A percentile compares a stretch with the other conserved stretches of the same genome.
phyloP scores from a whole-genome alignment of 2,888 invertebrate species.

The Cylloceria caligata region DNA sequence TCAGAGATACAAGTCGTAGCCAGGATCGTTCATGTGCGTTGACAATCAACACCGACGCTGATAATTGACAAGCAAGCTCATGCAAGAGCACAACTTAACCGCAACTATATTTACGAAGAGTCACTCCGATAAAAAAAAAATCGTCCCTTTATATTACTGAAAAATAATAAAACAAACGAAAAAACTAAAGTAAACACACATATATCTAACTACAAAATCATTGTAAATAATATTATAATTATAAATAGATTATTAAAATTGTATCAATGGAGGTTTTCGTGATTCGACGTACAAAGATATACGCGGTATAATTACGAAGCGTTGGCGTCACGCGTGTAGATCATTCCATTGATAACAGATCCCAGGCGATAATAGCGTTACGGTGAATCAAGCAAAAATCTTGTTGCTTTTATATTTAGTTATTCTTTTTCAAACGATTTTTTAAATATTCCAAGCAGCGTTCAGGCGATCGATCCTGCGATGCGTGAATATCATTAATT shows the following conservation, averaged over 20 bases:
- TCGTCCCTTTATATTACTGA: constrained; percentile 61
- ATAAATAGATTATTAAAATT: constrained; percentile 18
- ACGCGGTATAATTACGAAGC: constrained; percentile 31
- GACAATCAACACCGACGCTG: constrained; percentile 67
- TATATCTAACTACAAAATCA: constrained; percentile 17
- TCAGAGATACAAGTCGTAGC: constrained; percentile 66
- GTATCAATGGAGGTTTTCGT: background rate
- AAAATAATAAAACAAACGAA: constrained; percentile 62
- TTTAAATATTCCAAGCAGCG: constrained; percentile 5
- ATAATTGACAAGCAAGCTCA: constrained; percentile 75
- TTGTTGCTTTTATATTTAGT: background rate
- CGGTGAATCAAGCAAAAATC: constrained; percentile 28
- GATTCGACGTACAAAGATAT: constrained; percentile 7
- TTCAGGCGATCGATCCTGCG: background rate
- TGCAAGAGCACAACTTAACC: constrained; percentile 72
- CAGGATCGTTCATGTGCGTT: constrained; percentile 68
- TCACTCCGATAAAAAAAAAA: constrained; percentile 64
- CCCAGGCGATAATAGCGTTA: constrained; percentile 25
- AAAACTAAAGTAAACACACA: constrained; percentile 57
- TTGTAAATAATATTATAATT: background rate
- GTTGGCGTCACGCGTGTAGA: constrained; percentile 41
- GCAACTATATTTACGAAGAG: constrained; percentile 37
- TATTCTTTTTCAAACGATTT: background rate
- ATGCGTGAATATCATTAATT: background rate
- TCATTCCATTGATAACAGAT: constrained; percentile 58